Evolutionary conservation across 1,140 invertebrate genomes (phyloP), one percentile per base, ranked within the genome.

Genomic region (Cotesia glomerata): DNA sequence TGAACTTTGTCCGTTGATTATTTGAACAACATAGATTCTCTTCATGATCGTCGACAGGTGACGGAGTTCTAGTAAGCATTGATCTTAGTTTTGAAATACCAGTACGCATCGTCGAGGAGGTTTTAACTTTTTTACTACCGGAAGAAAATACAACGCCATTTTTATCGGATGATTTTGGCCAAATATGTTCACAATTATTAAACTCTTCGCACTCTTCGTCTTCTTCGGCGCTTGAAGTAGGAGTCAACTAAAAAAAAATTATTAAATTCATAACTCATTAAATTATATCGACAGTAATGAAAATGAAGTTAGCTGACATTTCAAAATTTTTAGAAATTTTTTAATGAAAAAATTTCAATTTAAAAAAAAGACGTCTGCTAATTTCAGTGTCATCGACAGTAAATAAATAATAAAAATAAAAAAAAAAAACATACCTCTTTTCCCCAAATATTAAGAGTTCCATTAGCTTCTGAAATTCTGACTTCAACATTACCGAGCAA

Each of bases 381-480:
- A n/a, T n/a, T n/a, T n/a, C n/a, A n/a, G n/a, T n/a, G n/a, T n/a
- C n/a, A 32, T 54, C 36, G 36, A 7, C 52, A 14, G 1, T 35
- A 0, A 0, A 32, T 54, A 58, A 14, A 56, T 56, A 9, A 16
- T 56, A 36, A 35, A 16, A 49, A 56, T 68, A 9, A 4, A 0
- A 69, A 26, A 69, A 59, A 36, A 63, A 59, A 5, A 9, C 26
- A 51, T 72, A 85, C 79, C 76, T 87, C 84, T 79, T 86, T 86
- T 5, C 86, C 85, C 84, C 84, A 87, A 72, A 87, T 83, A 39
- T 84, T 86, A 14, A 87, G 83, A 0, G 82, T 87, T 5, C 85
- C 85, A 67, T 87, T 87, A 35, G 83, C 73, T 73, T 87, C 85
- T 4, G 84, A 81, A 84, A 87, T 86, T 67, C 81, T 80, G 54